These are phyloP conservation scores for Ctenosaura bakeri DNA, from an alignment of 2,797 vertebrate species.

Conservation along the genomic window DNA sequence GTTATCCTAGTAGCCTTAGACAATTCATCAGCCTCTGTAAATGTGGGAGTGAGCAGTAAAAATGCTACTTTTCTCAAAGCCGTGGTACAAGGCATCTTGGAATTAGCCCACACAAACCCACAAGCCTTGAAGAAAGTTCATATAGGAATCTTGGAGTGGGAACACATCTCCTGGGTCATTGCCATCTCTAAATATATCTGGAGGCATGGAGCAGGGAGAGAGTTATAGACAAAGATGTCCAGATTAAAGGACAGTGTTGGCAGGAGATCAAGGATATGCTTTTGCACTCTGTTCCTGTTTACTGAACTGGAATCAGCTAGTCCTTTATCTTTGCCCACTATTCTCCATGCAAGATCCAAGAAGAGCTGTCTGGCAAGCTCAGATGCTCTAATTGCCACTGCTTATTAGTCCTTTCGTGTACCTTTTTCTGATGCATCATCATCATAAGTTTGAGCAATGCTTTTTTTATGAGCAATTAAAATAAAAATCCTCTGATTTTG, in stretches of 20 bases:
- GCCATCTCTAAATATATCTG: conserved; percentile 22
- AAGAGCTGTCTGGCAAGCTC: background rate
- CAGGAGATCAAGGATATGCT: background rate
- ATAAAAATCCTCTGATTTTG: background rate
- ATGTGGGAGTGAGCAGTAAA: conserved; percentile 24
- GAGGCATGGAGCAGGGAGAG: background rate
- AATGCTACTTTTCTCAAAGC: conserved; percentile 6
- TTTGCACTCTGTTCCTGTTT: background rate
- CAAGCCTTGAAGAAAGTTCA: conserved; percentile 34
- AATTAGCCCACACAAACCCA: conserved; percentile 34
- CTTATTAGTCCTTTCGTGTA: background rate
- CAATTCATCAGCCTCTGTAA: conserved; percentile 38
- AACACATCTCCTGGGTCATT: background rate
- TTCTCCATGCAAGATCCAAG: background rate
- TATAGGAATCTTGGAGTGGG: conserved; percentile 15
- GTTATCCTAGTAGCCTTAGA: conserved; percentile 49
- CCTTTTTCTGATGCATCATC: background rate
- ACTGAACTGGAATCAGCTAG: background rate
- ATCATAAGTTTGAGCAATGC: background rate
- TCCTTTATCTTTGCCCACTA: background rate
- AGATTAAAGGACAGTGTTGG: conserved; percentile 6
- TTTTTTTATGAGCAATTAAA: background rate
- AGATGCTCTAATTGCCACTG: background rate
- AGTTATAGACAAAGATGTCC: background rate
- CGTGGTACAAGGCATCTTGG: background rate